A percentile compares a stretch with the other conserved stretches of the same genome.
Conservation (phyloP, 2,888 invertebrate species). For the Onthophagus sagittarius region DNA sequence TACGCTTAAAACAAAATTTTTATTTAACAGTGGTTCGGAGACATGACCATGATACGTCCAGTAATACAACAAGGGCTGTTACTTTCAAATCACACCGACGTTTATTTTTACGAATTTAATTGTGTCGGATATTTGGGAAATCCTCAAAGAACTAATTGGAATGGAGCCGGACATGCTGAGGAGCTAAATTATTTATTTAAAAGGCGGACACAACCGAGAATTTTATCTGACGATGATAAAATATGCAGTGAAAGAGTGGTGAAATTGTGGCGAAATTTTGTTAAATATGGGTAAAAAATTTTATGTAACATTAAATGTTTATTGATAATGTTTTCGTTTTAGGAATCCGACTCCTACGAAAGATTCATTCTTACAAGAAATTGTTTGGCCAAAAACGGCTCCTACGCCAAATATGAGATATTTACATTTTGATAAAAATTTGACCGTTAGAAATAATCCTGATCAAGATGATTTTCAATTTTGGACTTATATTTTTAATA, state of each 20-base stretch:
- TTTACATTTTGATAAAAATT: neutral
- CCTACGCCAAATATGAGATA: constrained; percentile 1
- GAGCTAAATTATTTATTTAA: constrained; percentile 1
- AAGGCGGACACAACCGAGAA: neutral
- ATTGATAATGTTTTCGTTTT: neutral
- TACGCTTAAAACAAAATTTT: neutral
- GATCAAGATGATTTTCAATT: neutral
- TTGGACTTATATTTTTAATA: neutral
- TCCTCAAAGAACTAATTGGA: neutral
- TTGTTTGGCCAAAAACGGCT: neutral
- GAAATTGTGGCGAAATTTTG: neutral
- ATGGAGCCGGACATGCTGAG: neutral
- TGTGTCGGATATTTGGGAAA: neutral
- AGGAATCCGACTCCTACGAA: neutral
- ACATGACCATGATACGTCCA: constrained; percentile 1
- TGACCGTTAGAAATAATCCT: neutral
- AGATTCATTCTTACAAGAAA: neutral
- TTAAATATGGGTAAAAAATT: neutral
- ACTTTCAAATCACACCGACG: neutral
- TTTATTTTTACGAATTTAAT: neutral
- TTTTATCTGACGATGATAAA: neutral
- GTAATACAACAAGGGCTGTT: neutral
- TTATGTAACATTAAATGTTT: neutral
- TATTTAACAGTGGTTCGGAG: neutral
- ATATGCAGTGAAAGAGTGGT: neutral